A percentile compares a stretch with the other conserved stretches of the same genome.
phyloP scores from a whole-genome alignment of 2,888 invertebrate species.

The Hartigia nigra region DNA sequence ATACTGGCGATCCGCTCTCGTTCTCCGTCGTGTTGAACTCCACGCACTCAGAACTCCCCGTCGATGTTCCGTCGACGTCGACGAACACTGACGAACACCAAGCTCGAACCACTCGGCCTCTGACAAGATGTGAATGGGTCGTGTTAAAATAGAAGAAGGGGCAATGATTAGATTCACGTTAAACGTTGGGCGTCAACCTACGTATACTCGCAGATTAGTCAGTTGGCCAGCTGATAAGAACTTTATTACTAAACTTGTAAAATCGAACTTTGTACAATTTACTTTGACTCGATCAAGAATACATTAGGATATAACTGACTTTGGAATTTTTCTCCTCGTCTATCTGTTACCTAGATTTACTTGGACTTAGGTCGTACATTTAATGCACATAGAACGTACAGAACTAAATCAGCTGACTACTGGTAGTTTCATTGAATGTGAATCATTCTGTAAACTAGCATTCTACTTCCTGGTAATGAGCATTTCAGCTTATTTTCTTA shows the following conservation, averaged over 20 bases:
- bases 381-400: neutral
- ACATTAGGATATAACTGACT: neutral
- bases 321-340: neutral
- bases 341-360: neutral
- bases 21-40: neutral
- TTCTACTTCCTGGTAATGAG: neutral
- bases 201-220: neutral
- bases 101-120: neutral
- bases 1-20: constrained; percentile 15
- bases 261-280: neutral
- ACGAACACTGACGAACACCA: neutral
- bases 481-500: neutral
- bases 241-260: neutral
- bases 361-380: neutral
- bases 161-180: neutral
- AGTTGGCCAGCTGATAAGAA: neutral
- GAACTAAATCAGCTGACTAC: neutral
- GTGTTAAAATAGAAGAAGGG: neutral
- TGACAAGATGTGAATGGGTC: constrained; percentile 7
- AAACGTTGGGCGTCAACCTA: neutral
- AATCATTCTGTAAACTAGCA: neutral
- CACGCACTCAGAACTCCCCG: neutral
- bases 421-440: neutral
- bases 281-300: neutral
- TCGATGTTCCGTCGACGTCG: neutral